These are phyloP conservation scores for Odontocolon sp. DNA, from an alignment of 2,888 invertebrate species.

Conservation along the genomic window DNA sequence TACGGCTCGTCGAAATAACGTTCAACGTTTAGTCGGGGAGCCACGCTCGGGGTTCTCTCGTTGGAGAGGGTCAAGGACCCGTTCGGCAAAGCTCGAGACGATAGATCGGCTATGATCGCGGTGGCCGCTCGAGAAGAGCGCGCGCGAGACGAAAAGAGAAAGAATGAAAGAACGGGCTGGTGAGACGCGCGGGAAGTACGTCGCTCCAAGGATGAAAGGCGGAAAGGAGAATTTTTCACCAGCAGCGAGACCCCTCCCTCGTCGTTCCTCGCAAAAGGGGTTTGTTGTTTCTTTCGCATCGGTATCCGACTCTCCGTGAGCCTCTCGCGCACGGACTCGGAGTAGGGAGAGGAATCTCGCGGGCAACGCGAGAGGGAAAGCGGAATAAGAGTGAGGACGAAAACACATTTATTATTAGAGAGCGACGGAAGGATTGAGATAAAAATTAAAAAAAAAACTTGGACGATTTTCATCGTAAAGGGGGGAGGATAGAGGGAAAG, in stretches of 20 bases:
- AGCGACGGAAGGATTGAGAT: neutral
- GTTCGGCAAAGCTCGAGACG: slow-evolving; percentile 67
- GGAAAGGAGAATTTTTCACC: slow-evolving; percentile 49
- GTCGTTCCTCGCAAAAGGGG: slow-evolving; percentile 41
- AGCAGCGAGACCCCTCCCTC: slow-evolving; percentile 2
- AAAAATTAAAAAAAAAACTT: neutral
- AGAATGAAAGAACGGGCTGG: slow-evolving; percentile 17
- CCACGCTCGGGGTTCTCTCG: slow-evolving; percentile 33
- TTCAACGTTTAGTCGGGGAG: slow-evolving; percentile 47
- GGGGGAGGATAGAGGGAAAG: neutral
- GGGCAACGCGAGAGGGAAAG: slow-evolving; percentile 45
- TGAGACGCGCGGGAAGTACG: slow-evolving; percentile 47
- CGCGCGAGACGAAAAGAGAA: neutral
- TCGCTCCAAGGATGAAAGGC: slow-evolving; percentile 43
- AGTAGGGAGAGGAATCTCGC: slow-evolving; percentile 44
- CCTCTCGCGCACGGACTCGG: slow-evolving; percentile 14
- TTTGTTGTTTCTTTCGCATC: slow-evolving; percentile 55
- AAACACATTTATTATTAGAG: slow-evolving; percentile 40
- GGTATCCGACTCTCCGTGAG: slow-evolving; percentile 10
- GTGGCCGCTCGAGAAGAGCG: slow-evolving; percentile 21
- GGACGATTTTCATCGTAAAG: neutral
- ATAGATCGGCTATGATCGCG: slow-evolving; percentile 66
- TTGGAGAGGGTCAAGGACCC: slow-evolving; percentile 68
- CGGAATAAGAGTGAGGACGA: slow-evolving; percentile 5
- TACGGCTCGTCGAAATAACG: slow-evolving; percentile 40